These are phyloP conservation scores for Brenthis hecate DNA, from an alignment of 2,888 invertebrate genomes.

Conservation along the genomic window DNA sequence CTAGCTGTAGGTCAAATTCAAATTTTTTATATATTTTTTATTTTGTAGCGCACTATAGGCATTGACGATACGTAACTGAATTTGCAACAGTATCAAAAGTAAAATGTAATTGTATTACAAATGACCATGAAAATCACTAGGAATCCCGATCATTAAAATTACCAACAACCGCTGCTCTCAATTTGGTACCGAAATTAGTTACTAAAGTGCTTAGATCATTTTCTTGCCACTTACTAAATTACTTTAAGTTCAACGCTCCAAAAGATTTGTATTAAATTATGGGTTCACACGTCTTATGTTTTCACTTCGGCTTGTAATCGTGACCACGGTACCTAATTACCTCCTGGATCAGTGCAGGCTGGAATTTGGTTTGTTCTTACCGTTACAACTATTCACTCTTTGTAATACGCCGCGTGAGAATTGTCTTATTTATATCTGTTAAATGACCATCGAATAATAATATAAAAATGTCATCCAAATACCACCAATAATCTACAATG, in stretches of 20 bases:
- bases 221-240: conserved; percentile 69
- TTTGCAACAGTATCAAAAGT: conserved; percentile 5
- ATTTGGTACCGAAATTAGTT: conserved; percentile 63
- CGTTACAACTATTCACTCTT: conserved; percentile 57
- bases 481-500: background rate
- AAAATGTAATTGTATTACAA: conserved; percentile 16
- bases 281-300: conserved; percentile 78
- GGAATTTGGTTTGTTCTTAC: conserved; percentile 68
- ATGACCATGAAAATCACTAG: conserved; percentile 34
- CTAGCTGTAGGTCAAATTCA: conserved; percentile 63
- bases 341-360: conserved; percentile 67
- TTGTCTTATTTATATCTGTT: conserved; percentile 17
- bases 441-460: conserved; percentile 10
- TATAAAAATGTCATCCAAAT: background rate
- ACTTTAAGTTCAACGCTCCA: conserved; percentile 73
- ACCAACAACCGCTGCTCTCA: conserved; percentile 55
- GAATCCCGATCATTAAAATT: conserved; percentile 67
- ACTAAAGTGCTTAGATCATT: conserved; percentile 63
- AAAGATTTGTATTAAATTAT: conserved; percentile 75
- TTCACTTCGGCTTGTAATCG: conserved; percentile 72
- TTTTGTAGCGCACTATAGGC: background rate
- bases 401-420: conserved; percentile 49
- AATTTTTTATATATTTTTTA: conserved; percentile 27
- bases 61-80: background rate
- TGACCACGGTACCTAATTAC: conserved; percentile 68